These are phyloP conservation scores for Tinamus guttatus DNA, from an alignment of 2,113 vertebrate species.

Conservation along the genomic window DNA sequence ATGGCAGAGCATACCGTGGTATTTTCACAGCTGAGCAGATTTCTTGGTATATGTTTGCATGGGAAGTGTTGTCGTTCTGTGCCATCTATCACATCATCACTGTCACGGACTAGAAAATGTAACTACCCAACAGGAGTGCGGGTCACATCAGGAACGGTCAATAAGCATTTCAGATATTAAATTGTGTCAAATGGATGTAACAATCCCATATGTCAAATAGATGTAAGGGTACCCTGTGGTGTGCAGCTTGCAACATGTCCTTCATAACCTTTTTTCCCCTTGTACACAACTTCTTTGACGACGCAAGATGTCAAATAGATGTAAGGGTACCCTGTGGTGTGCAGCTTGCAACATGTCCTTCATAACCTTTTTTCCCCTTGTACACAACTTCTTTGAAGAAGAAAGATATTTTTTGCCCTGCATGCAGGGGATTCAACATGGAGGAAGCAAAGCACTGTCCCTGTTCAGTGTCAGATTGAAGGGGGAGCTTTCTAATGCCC, in stretches of 20 bases:
- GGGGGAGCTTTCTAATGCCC: background rate
- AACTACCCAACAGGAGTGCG: background rate
- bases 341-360: background rate
- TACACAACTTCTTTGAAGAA: background rate
- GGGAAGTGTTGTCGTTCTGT: background rate
- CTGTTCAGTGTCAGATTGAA: background rate
- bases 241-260: background rate
- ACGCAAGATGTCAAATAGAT: background rate
- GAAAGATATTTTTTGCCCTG: fast-evolving
- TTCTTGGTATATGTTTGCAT: background rate
- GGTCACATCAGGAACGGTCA: background rate
- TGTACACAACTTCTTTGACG: background rate
- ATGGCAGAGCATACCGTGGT: background rate
- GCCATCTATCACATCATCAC: background rate
- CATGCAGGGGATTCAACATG: fast-evolving
- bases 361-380: background rate
- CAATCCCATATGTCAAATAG: background rate
- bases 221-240: background rate
- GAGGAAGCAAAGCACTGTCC: background rate
- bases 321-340: background rate
- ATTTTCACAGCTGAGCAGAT: background rate
- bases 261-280: background rate
- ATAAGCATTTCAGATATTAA: background rate
- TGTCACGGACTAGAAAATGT: background rate
- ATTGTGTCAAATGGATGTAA: background rate